phyloP scores from a whole-genome alignment of 2,888 invertebrate species.

The Scaptomyza parva region DNA sequence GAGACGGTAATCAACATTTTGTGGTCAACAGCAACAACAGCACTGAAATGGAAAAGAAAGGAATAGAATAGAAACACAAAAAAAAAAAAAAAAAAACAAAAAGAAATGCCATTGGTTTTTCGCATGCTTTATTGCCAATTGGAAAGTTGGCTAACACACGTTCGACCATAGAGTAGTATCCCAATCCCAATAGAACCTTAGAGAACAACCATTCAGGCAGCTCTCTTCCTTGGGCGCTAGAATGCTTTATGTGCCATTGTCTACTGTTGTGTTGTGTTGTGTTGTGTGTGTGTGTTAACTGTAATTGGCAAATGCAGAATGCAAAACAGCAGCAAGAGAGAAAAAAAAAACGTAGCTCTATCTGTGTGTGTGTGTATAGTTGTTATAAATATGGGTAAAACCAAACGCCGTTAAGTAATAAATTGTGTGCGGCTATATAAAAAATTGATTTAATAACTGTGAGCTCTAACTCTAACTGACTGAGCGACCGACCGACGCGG shows the following conservation, averaged over 20 bases:
- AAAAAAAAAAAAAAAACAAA: constrained; percentile 15
- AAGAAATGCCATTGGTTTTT: constrained; percentile 67
- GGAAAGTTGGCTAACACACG: constrained; percentile 66
- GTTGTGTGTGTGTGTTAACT: constrained; percentile 64
- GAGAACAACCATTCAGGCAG: constrained; percentile 41
- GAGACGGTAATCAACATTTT: constrained; percentile 76
- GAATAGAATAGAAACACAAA: no score
- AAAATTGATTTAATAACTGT: constrained; percentile 61
- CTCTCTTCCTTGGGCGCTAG: constrained; percentile 61
- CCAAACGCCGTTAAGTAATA: constrained; percentile 67
- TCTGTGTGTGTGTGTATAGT: no score
- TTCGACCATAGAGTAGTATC: constrained; percentile 31
- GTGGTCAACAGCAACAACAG: constrained; percentile 57
- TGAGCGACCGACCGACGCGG: constrained; percentile 25
- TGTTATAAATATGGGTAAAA: constrained; percentile 64
- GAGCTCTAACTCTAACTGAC: not conserved
- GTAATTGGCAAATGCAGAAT: constrained; percentile 66
- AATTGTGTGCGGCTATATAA: constrained; percentile 50
- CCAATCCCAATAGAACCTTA: constrained; percentile 19
- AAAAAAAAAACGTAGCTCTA: constrained; percentile 10
- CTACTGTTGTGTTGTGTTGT: no score
- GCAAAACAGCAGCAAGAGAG: constrained; percentile 2
- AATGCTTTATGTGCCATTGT: constrained; percentile 77
- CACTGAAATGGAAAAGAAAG: constrained; percentile 35
- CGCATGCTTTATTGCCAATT: constrained; percentile 80